Evolutionary conservation across 2,797 vertebrate species (phyloP).

Genomic region (Miichthys miiuy): DNA sequence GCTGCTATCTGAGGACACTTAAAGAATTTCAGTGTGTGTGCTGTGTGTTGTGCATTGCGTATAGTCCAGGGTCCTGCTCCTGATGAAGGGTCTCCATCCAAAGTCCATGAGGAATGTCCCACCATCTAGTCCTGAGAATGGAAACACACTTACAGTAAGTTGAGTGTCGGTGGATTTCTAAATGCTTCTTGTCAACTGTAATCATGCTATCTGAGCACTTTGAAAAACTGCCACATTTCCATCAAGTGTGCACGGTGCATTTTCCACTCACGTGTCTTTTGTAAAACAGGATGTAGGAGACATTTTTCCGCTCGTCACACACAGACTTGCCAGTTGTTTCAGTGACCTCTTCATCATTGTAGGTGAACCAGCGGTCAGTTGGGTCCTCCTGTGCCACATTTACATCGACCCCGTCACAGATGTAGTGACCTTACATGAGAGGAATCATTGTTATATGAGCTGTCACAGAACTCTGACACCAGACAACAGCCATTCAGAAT

Average conservation of each 20-base stretch:
- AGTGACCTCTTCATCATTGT: neutral
- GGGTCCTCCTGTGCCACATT: neutral
- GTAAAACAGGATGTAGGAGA: conserved; percentile 23
- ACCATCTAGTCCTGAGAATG: neutral
- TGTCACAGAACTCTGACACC: no score
- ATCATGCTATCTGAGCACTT: no score
- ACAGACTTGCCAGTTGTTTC: neutral
- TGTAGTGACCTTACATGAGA: conserved; percentile 20
- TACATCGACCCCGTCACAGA: conserved; percentile 10
- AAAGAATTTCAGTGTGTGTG: no score
- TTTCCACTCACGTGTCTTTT: neutral
- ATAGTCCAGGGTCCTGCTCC: no score
- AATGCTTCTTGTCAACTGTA: neutral
- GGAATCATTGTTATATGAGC: neutral
- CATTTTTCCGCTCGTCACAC: neutral
- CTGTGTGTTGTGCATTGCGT: no score
- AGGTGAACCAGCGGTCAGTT: conserved; percentile 10
- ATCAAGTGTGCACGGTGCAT: no score
- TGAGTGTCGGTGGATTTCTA: neutral
- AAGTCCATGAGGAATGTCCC: neutral
- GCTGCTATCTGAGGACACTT: no score
- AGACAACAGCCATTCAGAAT: no score
- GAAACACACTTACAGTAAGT: neutral
- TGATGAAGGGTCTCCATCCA: neutral
- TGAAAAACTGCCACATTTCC: no score